A percentile compares a stretch with the other conserved stretches of the same genome.
phyloP scores from a whole-genome alignment of 2,797 vertebrate genomes.

The Petrocephalus sullivani region DNA sequence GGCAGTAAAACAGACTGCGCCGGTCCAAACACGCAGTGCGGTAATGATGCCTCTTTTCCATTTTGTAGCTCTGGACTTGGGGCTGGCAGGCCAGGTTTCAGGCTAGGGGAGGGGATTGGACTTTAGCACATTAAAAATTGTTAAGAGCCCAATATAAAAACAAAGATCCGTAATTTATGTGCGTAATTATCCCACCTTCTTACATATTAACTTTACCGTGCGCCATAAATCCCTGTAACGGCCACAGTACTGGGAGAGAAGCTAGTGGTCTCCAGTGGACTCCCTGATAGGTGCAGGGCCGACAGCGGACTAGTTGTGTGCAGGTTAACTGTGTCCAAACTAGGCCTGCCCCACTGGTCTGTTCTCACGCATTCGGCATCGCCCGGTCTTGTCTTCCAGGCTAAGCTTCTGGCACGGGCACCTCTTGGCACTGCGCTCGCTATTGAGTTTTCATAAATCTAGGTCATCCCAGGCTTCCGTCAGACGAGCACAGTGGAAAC shows the following conservation, averaged over 20 bases:
- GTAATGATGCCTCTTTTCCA: slow-evolving; percentile 69
- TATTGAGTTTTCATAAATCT: slow-evolving; percentile 60
- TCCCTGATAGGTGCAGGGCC: slow-evolving; percentile 19
- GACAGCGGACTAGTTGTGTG: slow-evolving; percentile 17
- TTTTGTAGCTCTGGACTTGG: slow-evolving; percentile 50
- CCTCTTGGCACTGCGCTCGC: slow-evolving; percentile 46
- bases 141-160: slow-evolving; percentile 46
- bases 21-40: slow-evolving; percentile 39
- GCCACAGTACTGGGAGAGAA: slow-evolving; percentile 41
- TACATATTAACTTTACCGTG: slow-evolving; percentile 34
- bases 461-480: slow-evolving; percentile 55
- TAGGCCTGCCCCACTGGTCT: not conserved
- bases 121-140: slow-evolving; percentile 33
- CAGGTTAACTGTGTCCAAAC: slow-evolving; percentile 24
- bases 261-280: slow-evolving; percentile 28
- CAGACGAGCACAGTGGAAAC: slow-evolving; percentile 47
- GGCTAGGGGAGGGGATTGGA: not conserved
- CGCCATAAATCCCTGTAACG: slow-evolving; percentile 51
- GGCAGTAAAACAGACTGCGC: not conserved
- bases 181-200: slow-evolving; percentile 50
- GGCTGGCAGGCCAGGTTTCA: slow-evolving; percentile 38
- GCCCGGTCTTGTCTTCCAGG: slow-evolving; percentile 39
- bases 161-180: slow-evolving; percentile 38
- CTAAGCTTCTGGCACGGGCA: slow-evolving; percentile 44
- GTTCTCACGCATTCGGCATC: slow-evolving; percentile 42